Evolutionary conservation across 2,797 vertebrate species (phyloP).

Genomic region (Chaenodraco wilsoni): DNA sequence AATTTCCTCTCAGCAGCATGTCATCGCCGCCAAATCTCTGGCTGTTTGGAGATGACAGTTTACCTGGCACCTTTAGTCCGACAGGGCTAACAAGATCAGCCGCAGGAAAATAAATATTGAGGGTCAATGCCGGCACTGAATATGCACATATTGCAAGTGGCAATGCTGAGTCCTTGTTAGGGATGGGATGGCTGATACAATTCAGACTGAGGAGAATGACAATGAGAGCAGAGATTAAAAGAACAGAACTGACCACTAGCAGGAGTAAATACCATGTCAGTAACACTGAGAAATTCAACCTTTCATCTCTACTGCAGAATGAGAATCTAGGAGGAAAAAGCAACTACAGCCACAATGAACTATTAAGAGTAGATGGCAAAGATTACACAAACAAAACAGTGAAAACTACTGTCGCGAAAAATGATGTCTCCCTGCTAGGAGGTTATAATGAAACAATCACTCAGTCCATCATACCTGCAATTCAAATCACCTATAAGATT

Average conservation of each 20-base stretch:
- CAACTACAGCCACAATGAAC: slow-evolving; percentile 19
- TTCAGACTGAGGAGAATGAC: slow-evolving; percentile 22
- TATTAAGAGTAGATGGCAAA: background rate
- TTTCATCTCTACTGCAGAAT: slow-evolving; percentile 9
- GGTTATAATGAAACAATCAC: slow-evolving; percentile 18
- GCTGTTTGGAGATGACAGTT: slow-evolving; percentile 54
- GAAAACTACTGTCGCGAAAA: slow-evolving; percentile 10
- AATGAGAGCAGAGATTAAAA: slow-evolving; percentile 22
- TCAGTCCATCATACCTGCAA: background rate
- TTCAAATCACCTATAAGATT: slow-evolving; percentile 8
- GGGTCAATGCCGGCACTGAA: background rate
- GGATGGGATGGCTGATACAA: slow-evolving; percentile 16
- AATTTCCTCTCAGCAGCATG: slow-evolving; percentile 50
- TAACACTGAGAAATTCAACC: slow-evolving; percentile 18
- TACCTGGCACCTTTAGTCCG: slow-evolving; percentile 46
- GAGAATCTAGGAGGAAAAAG: slow-evolving; percentile 22
- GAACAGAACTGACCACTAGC: background rate
- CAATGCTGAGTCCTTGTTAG: slow-evolving; percentile 27
- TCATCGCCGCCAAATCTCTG: slow-evolving; percentile 47
- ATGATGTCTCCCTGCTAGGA: slow-evolving; percentile 18
- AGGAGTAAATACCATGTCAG: slow-evolving; percentile 9
- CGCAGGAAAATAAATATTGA: slow-evolving; percentile 14
- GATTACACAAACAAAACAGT: slow-evolving; percentile 22
- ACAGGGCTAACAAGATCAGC: slow-evolving; percentile 47
- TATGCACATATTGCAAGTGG: slow-evolving; percentile 35